Evolutionary conservation across 2,113 vertebrate genomes (phyloP), one percentile per base, ranked within the genome.

Genomic region (Cebus imitator): DNA sequence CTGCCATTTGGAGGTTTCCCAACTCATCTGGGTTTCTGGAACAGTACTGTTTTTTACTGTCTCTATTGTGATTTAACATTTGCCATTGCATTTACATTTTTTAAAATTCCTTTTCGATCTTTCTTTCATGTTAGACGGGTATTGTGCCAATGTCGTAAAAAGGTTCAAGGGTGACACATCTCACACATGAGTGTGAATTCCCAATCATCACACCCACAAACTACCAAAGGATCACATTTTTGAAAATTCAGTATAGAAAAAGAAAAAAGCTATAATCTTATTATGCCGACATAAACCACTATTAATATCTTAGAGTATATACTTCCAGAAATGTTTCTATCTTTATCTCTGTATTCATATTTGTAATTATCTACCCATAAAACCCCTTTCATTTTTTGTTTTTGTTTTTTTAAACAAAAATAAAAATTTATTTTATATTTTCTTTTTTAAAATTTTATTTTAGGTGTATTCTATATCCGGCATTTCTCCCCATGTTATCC

Each of bases 1-100:
- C 43, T 92, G 93, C 75, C n/a, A 89, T 93, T 88, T 66, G 78
- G 85, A 78, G 32, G 79, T 82, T 96, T 96, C 40, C 75, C 85
- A 84, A 9, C 87, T 85, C 80, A 76, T 80, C 86, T 89, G 52
- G 12, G 82, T 90, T 97, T 94, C 92, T 95, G 81, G 50, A 70
- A 85, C 64, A 68, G 5, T 64, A 89, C 57, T 91, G 8, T 18
- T 76, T n/a, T 87, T 35, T 70, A 72, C 75, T 52, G 17, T 94
- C 40, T 93, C 70, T 66, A 2, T 48, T 91, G 75, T 94, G 75
- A 91, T 73, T 78, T 82, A 85, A 72, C 64, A 18, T 85, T 97
- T 94, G 80, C 80, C 68, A 30, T 45, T 90, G 27, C 61, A 37
- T 87, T 97, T 90, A 78, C 75, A 20, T 32, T 48, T 91, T 27